Evolutionary conservation across 2,888 invertebrate species (phyloP).

Genomic region (Cantharis rustica): DNA sequence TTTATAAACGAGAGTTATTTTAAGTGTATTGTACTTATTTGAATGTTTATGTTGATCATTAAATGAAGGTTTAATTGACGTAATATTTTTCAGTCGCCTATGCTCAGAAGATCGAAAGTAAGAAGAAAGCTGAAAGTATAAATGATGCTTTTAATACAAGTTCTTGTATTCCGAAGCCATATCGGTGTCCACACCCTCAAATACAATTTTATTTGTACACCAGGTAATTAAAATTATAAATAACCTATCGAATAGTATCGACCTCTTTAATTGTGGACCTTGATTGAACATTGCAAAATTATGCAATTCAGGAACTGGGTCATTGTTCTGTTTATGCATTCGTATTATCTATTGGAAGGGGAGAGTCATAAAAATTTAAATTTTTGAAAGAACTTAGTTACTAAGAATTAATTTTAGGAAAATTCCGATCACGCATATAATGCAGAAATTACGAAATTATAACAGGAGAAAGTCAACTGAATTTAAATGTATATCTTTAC

Average conservation of each 20-base stretch:
- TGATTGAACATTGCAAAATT: neutral
- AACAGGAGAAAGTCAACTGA: neutral
- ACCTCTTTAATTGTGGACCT: neutral
- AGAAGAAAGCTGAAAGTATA: constrained; percentile 61
- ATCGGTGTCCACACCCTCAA: constrained; percentile 79
- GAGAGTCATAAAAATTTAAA: neutral
- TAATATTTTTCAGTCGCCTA: constrained; percentile 13
- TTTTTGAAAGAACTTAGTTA: neutral
- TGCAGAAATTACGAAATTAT: neutral
- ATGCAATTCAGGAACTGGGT: neutral
- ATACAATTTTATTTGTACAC: constrained; percentile 85
- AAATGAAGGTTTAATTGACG: neutral
- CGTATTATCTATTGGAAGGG: neutral
- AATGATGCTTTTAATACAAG: constrained; percentile 76
- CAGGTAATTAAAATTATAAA: constrained; percentile 60
- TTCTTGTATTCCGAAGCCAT: constrained; percentile 82
- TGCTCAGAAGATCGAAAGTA: constrained; percentile 46
- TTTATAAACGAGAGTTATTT: neutral
- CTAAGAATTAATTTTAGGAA: neutral
- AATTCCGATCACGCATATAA: neutral
- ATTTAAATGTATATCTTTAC: neutral
- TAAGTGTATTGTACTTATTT: neutral
- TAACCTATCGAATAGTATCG: neutral
- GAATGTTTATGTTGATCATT: neutral
- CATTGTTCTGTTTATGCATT: neutral